Base-by-base conservation (phyloP, 1,140 invertebrate species). In the Platyscapa corneri region DNA sequence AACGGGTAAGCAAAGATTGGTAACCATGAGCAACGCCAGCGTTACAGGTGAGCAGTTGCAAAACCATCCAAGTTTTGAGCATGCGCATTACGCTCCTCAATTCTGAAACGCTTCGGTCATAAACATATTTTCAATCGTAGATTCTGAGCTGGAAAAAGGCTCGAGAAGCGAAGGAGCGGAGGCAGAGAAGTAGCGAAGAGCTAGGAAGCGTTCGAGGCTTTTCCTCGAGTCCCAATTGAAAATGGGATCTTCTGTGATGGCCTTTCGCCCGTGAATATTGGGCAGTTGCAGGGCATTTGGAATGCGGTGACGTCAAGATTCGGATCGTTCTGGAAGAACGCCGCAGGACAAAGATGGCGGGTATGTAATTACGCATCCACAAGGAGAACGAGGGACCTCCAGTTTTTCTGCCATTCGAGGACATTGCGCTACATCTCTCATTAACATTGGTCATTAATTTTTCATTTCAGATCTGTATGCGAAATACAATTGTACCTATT, bases 401-500 rank as follows among this genome's bases (percentile, higher is more conserved):
- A 6, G 5, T 32, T 70, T 70, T 3, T 32, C 7, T 30, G 18
- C 65, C 34, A 16, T 70, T 70, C 14, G 16, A 0, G 30, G 18
- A 34, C 30, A 30, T 6, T 34, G 34, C 1, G 16, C 14, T 8
- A 10, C 65, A 12, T 67, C 30, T 12, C 39, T 56, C 39, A 3
- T 42, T 37, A 27, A 74, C 32, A 74, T 37, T 53, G 20, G 14
- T 67, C 49, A 5, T 76, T 30, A 3, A n/a, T 82, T 86, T 82
- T 87, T 87, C 42, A 56, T 94, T 94, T 75, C 90, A 94, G 94
- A 95, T 92, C 91, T 97, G 86, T 97, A 97, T 91, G 95, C 95
- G 30, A 97, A 97, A 93, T 96, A 97, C 92, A 96, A 95, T 91
- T 99, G 98, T 94, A 97, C 96, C 88, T 97, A 98, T 94, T 99